Percentiles rank a stretch among this genome's conserved stretches.
Conservation (phyloP, 1,140 invertebrate species). For the Drosophila cardini region DNA sequence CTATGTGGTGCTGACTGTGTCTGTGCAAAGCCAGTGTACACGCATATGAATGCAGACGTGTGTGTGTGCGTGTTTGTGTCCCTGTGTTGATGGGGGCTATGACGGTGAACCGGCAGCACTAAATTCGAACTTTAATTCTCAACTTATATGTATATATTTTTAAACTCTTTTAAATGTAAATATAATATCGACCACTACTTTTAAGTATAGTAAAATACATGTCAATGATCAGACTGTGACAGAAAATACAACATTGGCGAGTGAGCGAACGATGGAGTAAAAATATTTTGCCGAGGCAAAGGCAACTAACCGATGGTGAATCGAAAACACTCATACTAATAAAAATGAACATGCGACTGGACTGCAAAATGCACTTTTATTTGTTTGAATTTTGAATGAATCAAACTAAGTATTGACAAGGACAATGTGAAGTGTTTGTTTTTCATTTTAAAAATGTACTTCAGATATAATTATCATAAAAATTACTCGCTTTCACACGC, state of each 20-base stretch:
- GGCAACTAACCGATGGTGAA: constrained; percentile 14
- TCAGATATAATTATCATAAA: constrained; percentile 72
- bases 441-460: constrained; percentile 24
- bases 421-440: constrained; percentile 15
- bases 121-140: constrained; percentile 52
- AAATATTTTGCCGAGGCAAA: constrained; percentile 10
- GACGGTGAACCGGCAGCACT: constrained; percentile 75
- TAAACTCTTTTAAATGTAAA: constrained; percentile 17
- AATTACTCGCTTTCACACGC: constrained; percentile 46
- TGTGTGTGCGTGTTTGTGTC: not conserved
- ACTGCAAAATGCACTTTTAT: constrained; percentile 34
- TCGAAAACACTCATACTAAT: constrained; percentile 22
- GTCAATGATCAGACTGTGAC: not conserved
- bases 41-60: constrained; percentile 18
- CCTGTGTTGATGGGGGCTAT: constrained; percentile 65
- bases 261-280: constrained; percentile 18
- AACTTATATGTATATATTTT: constrained; percentile 11
- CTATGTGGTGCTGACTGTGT: constrained; percentile 30
- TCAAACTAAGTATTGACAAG: constrained; percentile 29
- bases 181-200: constrained; percentile 22
- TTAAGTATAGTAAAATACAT: not conserved
- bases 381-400: constrained; percentile 27
- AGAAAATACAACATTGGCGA: not conserved
- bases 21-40: constrained; percentile 30
- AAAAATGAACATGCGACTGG: constrained; percentile 31